Percentiles rank a stretch among this genome's conserved stretches.
phyloP scores from a whole-genome alignment of 2,888 invertebrate species.

The Corbicula japonica region DNA sequence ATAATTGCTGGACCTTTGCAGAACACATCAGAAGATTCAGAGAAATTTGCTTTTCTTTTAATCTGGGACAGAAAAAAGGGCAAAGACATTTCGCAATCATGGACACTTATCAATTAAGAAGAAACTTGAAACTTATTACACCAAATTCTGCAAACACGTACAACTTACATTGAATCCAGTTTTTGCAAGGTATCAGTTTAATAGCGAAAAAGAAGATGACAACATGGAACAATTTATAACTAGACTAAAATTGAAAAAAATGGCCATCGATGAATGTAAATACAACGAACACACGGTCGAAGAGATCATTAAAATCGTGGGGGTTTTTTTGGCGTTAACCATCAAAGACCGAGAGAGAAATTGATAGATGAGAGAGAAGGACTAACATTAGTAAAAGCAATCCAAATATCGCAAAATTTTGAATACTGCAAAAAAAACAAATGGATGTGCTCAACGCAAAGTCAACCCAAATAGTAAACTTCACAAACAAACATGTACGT shows the following conservation, averaged over 20 bases:
- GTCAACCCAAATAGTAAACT: no score
- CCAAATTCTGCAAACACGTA: conserved; percentile 17
- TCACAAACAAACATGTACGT: no score
- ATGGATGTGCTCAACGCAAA: neutral
- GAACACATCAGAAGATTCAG: conserved; percentile 17
- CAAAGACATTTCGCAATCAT: conserved; percentile 2
- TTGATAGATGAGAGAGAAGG: conserved; percentile 21
- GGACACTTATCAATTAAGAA: neutral
- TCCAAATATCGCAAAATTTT: conserved; percentile 26
- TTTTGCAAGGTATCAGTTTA: conserved; percentile 30
- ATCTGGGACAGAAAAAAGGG: conserved; percentile 21
- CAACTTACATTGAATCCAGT: conserved; percentile 30
- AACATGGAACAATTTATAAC: conserved; percentile 28
- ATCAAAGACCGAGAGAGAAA: conserved; percentile 8
- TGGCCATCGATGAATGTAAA: conserved; percentile 15
- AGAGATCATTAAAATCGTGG: conserved; percentile 20
- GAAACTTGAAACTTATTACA: conserved; percentile 14
- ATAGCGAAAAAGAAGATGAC: conserved; percentile 14
- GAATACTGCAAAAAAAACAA: conserved; percentile 22
- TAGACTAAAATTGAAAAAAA: conserved; percentile 13
- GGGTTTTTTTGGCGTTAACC: conserved; percentile 11
- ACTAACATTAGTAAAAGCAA: conserved; percentile 19
- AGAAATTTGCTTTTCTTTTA: conserved; percentile 6
- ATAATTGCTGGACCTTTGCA: conserved; percentile 8
- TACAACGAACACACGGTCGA: conserved; percentile 1